Percentiles rank a stretch among this genome's conserved stretches.
Conservation (phyloP, 2,888 invertebrate species). For the Apomyelois bistriatella region DNA sequence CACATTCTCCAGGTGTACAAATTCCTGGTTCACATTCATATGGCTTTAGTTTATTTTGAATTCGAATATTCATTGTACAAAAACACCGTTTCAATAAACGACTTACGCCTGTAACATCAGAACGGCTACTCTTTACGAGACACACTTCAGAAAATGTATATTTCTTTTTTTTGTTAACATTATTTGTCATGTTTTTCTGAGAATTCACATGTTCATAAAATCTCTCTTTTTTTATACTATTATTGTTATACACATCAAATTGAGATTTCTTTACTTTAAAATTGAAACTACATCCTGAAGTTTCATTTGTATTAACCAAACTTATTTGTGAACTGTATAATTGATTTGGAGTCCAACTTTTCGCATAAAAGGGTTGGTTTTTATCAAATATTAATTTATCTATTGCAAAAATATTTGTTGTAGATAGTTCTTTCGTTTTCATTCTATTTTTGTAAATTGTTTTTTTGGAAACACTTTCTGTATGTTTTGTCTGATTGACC, state of each 20-base stretch:
- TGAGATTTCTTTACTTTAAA: conserved; percentile 1
- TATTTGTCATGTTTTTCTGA: neutral
- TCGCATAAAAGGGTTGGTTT: neutral
- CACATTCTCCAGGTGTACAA: conserved; percentile 33
- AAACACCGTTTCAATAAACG: conserved; percentile 12
- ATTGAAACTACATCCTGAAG: neutral
- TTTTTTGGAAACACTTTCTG: neutral
- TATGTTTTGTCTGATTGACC: neutral
- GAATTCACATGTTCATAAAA: too few species aligned
- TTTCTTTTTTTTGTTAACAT: neutral
- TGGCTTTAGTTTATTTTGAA: conserved; percentile 8
- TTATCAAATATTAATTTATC: neutral
- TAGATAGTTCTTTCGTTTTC: conserved; percentile 19
- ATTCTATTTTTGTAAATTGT: conserved; percentile 12
- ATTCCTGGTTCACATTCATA: conserved; percentile 34
- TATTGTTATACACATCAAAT: neutral
- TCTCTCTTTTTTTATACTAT: neutral
- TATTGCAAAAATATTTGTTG: neutral
- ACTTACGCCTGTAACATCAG: conserved; percentile 1
- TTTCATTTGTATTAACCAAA: too few species aligned
- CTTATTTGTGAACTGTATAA: neutral
- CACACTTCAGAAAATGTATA: neutral
- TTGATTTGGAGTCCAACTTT: neutral
- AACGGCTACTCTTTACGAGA: neutral
- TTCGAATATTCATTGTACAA: conserved; percentile 26